Base-by-base conservation (phyloP, 2,797 vertebrate species). In the Lepus oiostolus region DNA sequence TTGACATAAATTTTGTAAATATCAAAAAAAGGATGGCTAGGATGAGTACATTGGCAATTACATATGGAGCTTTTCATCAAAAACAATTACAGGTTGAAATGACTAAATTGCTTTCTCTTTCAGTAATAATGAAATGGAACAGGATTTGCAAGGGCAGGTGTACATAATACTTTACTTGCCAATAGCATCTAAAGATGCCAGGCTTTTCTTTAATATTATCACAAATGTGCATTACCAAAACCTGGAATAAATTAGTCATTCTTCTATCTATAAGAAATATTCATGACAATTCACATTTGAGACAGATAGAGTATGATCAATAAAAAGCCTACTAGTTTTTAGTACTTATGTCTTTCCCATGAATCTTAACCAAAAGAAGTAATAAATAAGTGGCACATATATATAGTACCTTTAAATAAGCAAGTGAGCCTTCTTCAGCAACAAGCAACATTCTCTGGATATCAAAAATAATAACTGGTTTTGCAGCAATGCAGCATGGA, bases 401-500 rank as follows among this genome's bases (percentile, higher is more conserved):
- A 97, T 97, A 98, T 96, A 97, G 98, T 96, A 96, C 98, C 98
- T 98, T 98, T 98, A 98, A 98, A 98, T 98, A 98, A 98, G 98
- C 98, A 96, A 98, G 98, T 96, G 97, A 98, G 98, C 98, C 98
- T 98, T 97, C 98, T 97, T 98, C 98, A 97, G 98, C 98, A 98
- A 98, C 85, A 98, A 98, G 98, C 98, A 98, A 98, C 98, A 93
- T 98, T 98, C 98, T 98, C 97, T 97, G 97, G 98, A 98, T 98
- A 98, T 98, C 98, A 98, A 98, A 98, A 98, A 99, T 99, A 98
- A 99, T 98, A 98, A 98, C 98, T 98, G 98, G 97, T 98, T 98
- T 98, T 98, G 97, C 98, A 98, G 98, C 98, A 97, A 97, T 97
- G 98, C 98, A 97, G 98, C 98, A 97, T 95, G 98, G 98, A 98